A percentile compares a stretch with the other conserved stretches of the same genome.
phyloP scores from a whole-genome alignment of 1,140 invertebrate genomes.

The Euglossa dilemma region DNA sequence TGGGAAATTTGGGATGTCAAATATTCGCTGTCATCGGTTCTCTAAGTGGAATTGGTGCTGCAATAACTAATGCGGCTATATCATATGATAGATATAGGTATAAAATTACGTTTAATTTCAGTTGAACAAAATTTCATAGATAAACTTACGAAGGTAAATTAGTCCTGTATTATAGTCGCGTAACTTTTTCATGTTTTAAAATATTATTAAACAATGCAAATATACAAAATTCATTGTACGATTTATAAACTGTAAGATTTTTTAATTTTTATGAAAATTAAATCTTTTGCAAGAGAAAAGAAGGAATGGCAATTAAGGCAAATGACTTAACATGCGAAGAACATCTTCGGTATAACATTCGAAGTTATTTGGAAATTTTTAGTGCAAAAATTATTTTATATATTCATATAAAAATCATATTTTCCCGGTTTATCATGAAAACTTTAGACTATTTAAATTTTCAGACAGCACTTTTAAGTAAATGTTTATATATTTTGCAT shows the following conservation, averaged over 20 bases:
- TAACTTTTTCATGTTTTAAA: no score
- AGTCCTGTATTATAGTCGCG: not conserved
- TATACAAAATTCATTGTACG: not conserved
- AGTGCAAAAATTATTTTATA: no score
- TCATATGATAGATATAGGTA: slow-evolving; percentile 88
- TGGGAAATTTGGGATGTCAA: slow-evolving; percentile 89
- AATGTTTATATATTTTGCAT: not conserved
- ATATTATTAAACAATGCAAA: no score
- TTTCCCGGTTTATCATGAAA: not conserved
- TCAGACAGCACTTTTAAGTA: no score
- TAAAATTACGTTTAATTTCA: slow-evolving; percentile 20
- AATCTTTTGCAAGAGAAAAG: not conserved
- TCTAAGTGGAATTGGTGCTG: slow-evolving; percentile 90
- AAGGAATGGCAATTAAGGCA: not conserved
- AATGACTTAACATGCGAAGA: no score
- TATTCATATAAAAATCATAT: not conserved
- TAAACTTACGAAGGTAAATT: not conserved
- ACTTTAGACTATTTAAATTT: no score
- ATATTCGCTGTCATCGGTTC: slow-evolving; percentile 90
- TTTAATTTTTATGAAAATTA: not conserved
- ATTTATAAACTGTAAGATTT: not conserved
- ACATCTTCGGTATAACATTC: no score
- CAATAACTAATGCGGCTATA: slow-evolving; percentile 90
- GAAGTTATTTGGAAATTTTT: no score
- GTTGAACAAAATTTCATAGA: slow-evolving; percentile 4